Evolutionary conservation across 1,140 invertebrate species (phyloP).

Genomic region (Neoseiulus cucumeris): DNA sequence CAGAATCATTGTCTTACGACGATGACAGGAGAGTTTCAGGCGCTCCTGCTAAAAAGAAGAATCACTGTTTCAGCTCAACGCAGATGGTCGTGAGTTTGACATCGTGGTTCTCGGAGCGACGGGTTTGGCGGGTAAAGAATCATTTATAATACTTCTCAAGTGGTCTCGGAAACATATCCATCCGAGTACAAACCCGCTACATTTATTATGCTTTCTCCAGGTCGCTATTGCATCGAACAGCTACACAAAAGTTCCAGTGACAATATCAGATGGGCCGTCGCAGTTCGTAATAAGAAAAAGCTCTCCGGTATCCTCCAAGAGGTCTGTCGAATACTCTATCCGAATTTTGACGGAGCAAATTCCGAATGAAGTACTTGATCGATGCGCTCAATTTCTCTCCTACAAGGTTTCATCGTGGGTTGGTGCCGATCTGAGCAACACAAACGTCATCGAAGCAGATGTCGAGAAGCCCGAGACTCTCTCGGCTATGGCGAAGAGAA

Average conservation of each 20-base stretch:
- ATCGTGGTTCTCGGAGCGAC: neutral
- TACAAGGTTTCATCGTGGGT: neutral
- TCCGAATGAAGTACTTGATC: too few relatives aligned
- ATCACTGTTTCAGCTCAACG: too few relatives aligned
- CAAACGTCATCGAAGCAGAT: neutral
- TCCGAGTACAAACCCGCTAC: too few relatives aligned
- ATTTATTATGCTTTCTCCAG: neutral
- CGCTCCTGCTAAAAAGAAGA: too few relatives aligned
- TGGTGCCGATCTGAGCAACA: neutral
- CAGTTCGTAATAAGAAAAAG: neutral
- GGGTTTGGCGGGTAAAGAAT: neutral
- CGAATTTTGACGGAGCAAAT: too few relatives aligned
- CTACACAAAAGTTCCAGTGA: neutral
- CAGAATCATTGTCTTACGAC: too few relatives aligned
- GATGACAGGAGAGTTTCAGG: too few relatives aligned
- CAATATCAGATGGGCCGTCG: neutral
- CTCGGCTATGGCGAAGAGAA: neutral
- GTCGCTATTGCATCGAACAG: neutral
- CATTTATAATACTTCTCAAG: too few relatives aligned
- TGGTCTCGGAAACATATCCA: too few relatives aligned
- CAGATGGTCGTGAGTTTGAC: neutral
- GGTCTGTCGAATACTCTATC: neutral
- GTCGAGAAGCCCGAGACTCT: neutral
- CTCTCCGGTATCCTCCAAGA: neutral
- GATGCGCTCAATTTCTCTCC: too few relatives aligned